Base-by-base conservation (phyloP, 2,888 invertebrate genomes). In the Idaea straminata region DNA sequence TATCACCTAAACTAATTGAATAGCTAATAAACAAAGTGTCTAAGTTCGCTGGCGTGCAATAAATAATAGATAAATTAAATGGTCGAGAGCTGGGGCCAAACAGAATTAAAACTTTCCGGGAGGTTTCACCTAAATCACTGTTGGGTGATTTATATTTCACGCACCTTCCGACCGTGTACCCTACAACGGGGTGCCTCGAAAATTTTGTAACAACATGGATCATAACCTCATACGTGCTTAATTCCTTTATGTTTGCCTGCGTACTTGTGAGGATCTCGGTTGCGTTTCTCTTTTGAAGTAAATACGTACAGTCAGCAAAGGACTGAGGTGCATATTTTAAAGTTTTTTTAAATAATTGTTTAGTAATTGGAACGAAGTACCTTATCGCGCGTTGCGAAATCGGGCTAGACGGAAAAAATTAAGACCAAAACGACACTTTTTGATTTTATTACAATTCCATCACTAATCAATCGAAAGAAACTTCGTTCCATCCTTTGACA, bases 51-150 rank as follows among this genome's bases (percentile, higher is more conserved):
- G 79, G 79, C 76, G 81, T 73, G 82, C 81, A 77, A 86, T 88
- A 88, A 88, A 88, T 88, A 89, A 88, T 88, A 87, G 86, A 88
- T 86, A 86, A 87, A 87, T 86, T 83, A 87, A 86, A 88, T 83
- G 84, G 83, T 79, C 75, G 75, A 77, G 80, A 79, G 78, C 79
- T 72, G 74, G 79, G 77, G 80, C 81, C 81, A 86, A 88, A 88
- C 85, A 85, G 84, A 89, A 89, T 88, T 89, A 88, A 89, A 89
- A 88, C 83, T 89, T 90, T 87, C 83, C 82, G 84, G 84, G 76
- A 83, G 82, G 83, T 80, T 85, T 83, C 85, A 82, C 88, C 83
- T 88, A 88, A 89, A 89, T 89, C 88, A 89, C 83, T 79, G 83
- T 77, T 76, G 81, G 76, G 82, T 89, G 87, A 89, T 89, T 88